phyloP scores from a whole-genome alignment of 2,113 vertebrate species.

The Eulemur macaco region DNA sequence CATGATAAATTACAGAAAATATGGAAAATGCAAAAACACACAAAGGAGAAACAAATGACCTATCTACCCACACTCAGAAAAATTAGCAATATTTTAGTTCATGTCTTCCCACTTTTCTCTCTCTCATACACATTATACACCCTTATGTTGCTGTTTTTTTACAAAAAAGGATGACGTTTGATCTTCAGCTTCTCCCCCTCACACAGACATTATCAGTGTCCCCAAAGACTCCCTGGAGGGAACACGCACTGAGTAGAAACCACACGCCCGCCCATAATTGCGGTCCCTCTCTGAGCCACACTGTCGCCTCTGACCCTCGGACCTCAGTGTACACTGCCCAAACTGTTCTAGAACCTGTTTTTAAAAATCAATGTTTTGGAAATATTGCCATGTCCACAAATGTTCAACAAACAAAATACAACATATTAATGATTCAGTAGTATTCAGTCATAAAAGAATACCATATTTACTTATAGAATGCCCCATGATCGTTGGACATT shows the following conservation, averaged over 20 bases:
- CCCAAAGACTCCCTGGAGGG: background rate
- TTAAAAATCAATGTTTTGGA: background rate
- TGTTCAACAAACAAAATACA: background rate
- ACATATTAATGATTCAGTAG: background rate
- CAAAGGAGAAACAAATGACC: background rate
- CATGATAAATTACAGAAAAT: background rate
- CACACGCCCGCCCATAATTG: rapidly evolving
- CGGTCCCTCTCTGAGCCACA: background rate
- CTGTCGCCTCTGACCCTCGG: background rate
- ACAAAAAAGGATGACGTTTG: background rate
- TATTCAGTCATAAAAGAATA: background rate
- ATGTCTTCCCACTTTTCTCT: background rate
- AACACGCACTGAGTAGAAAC: background rate
- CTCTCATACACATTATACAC: background rate
- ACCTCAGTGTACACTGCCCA: background rate
- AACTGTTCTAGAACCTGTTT: background rate
- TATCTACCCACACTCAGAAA: background rate
- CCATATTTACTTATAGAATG: background rate
- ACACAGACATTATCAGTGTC: background rate
- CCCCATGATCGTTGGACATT: background rate
- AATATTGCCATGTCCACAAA: conserved; percentile 14
- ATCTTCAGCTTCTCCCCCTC: background rate
- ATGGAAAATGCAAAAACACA: background rate
- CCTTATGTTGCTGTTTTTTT: background rate
- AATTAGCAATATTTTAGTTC: background rate